phyloP scores from a whole-genome alignment of 1,140 invertebrate species.

The Drosophila azteca region DNA sequence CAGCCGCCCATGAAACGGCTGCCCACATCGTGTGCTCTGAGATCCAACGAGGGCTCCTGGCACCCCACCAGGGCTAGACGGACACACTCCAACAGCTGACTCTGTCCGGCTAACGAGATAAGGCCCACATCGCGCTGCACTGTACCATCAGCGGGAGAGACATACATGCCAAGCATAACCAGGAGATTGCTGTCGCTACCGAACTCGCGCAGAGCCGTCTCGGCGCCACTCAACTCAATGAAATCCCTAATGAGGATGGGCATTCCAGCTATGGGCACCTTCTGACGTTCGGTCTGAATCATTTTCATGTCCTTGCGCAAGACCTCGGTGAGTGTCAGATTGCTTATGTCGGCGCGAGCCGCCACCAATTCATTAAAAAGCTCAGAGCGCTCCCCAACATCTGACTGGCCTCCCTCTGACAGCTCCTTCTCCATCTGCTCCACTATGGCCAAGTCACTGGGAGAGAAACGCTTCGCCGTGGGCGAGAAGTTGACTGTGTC shows the following conservation, averaged over 20 bases:
- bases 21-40: slow-evolving; percentile 42
- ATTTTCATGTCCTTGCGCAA: slow-evolving; percentile 88
- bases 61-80: slow-evolving; percentile 36
- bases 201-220: slow-evolving; percentile 84
- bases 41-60: slow-evolving; percentile 44
- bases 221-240: slow-evolving; percentile 82
- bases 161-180: slow-evolving; percentile 85
- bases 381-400: slow-evolving; percentile 52
- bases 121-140: slow-evolving; percentile 85
- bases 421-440: slow-evolving; percentile 43
- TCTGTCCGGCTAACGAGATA: slow-evolving; percentile 68
- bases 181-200: slow-evolving; percentile 79
- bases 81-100: slow-evolving; percentile 58
- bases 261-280: slow-evolving; percentile 85
- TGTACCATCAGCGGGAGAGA: slow-evolving; percentile 47
- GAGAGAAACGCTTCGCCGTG: slow-evolving; percentile 86
- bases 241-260: slow-evolving; percentile 86
- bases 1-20: slow-evolving; percentile 68
- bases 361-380: slow-evolving; percentile 85
- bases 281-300: slow-evolving; percentile 62
- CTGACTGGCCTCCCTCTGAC: neutral
- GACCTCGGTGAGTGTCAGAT: slow-evolving; percentile 85
- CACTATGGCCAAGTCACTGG: slow-evolving; percentile 85
- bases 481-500: slow-evolving; percentile 89
- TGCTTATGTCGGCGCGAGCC: slow-evolving; percentile 86